Evolutionary conservation across 2,888 invertebrate genomes (phyloP).

Genomic region (Ormyrus thymus): DNA sequence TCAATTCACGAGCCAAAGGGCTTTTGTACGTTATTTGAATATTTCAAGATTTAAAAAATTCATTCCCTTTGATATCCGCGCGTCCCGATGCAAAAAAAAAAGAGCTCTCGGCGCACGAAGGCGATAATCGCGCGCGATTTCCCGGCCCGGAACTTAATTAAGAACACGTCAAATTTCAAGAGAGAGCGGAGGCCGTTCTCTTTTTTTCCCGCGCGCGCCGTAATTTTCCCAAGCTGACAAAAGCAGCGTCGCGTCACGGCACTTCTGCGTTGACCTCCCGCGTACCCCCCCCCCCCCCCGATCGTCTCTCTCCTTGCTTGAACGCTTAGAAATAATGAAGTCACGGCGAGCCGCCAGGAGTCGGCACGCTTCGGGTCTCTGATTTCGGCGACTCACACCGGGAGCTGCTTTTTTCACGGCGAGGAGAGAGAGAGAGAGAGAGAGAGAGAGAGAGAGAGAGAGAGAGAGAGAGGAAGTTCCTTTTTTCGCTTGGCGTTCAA

Average conservation of each 20-base stretch:
- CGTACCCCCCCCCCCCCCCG: too few relatives aligned
- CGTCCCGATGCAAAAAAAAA: too few relatives aligned
- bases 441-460: too few relatives aligned
- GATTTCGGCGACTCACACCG: conserved; percentile 3
- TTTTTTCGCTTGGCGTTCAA: background rate
- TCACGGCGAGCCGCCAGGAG: background rate
- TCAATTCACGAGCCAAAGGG: too few relatives aligned
- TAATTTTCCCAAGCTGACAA: conserved; percentile 29
- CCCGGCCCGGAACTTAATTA: background rate
- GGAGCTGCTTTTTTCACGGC: background rate
- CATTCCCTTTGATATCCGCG: too few relatives aligned
- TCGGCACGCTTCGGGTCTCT: background rate
- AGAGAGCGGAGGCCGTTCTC: background rate
- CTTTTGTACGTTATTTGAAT: too few relatives aligned
- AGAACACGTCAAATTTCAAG: conserved; percentile 14
- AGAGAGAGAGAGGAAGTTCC: background rate
- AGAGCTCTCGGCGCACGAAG: background rate
- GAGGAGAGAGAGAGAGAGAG: too few relatives aligned
- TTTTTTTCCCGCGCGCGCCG: background rate
- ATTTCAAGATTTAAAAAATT: too few relatives aligned
- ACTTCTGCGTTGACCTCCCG: too few relatives aligned
- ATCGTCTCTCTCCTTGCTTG: too few relatives aligned
- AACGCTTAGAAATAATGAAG: conserved; percentile 44
- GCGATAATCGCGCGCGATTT: background rate
- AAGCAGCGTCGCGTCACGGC: background rate